Evolutionary conservation across 1,140 invertebrate genomes (phyloP), one percentile per base, ranked within the genome.

Genomic region (Idris sp.): DNA sequence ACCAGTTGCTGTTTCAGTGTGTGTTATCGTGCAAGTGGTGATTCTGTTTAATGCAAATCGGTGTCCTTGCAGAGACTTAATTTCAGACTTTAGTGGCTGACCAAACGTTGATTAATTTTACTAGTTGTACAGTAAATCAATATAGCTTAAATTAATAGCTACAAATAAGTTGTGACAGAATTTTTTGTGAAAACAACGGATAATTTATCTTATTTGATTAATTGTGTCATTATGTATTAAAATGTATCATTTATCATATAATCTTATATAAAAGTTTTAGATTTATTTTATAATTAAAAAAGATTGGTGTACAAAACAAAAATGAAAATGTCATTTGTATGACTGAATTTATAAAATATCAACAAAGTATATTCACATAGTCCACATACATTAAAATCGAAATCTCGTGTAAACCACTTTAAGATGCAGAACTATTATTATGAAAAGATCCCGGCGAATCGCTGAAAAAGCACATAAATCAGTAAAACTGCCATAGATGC

Each of bases 401-500:
- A 72, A 72, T 72, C 67, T 48, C 41, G 41, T 15, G 49, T 62
- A 71, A 72, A 51, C 58, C 43, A 56, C 44, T 58, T 49, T 72
- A 51, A 64, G 58, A 69, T 65, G 58, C 54, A 19, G 46, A 26
- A 43, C 59, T 65, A 75, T 69, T 64, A 59, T 69, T 69, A 62
- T 68, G 38, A 53, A 64, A 69, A 59, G 48, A 48, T 58, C 44
- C 35, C 26, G 46, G 51, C 65, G 65, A 75, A 43, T 62, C 64
- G 44, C 43, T 30, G 30, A 43, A 65, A 64, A 64, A 53, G 61
- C 54, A 73, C 64, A 77, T 79, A 77, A 79, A 77, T 76, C 75
- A 65, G 76, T 79, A 76, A 77, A 77, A 77, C 77, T 77, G 72
- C 65, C 75, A 71, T 74, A 58, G 65, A 69, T 59, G 59, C 62